Percentiles rank a stretch among this genome's conserved stretches.
These are phyloP conservation scores for Caenorhabditis japonica DNA, from an alignment of 2,888 invertebrate genomes.

Conservation along the genomic window DNA sequence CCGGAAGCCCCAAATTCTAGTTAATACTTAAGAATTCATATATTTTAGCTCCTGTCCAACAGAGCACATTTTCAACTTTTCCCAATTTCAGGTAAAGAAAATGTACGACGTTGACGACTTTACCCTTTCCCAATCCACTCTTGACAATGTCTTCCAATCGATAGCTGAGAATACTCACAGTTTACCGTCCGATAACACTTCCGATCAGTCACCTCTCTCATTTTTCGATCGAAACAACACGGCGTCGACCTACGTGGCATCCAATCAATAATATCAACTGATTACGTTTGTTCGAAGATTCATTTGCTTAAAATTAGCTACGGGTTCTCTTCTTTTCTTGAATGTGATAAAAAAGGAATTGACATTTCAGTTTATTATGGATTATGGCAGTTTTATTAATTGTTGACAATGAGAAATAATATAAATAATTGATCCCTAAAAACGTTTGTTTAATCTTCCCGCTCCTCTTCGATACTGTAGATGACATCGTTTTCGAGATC, in stretches of 20 bases:
- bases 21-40: no score
- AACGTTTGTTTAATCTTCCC: constrained; percentile 18
- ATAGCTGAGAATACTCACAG: constrained; percentile 35
- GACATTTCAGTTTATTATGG: no score
- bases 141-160: constrained; percentile 72
- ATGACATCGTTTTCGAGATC: constrained; percentile 58
- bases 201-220: not conserved
- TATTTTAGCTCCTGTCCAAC: no score
- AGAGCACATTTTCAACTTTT: no score
- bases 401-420: not conserved
- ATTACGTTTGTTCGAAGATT: not conserved
- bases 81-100: constrained; percentile 57
- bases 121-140: constrained; percentile 70
- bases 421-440: not conserved
- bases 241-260: constrained; percentile 28
- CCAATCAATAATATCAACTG: constrained; percentile 15
- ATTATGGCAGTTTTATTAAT: no score
- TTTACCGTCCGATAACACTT: not conserved
- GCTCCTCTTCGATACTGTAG: constrained; percentile 52
- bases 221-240: constrained; percentile 23
- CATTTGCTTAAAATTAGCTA: no score
- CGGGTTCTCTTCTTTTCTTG: no score
- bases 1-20: no score
- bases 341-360: no score
- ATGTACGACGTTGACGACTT: constrained; percentile 62